A percentile compares a stretch with the other conserved stretches of the same genome.
phyloP scores from a whole-genome alignment of 2,113 vertebrate genomes.

The Rostratula benghalensis region DNA sequence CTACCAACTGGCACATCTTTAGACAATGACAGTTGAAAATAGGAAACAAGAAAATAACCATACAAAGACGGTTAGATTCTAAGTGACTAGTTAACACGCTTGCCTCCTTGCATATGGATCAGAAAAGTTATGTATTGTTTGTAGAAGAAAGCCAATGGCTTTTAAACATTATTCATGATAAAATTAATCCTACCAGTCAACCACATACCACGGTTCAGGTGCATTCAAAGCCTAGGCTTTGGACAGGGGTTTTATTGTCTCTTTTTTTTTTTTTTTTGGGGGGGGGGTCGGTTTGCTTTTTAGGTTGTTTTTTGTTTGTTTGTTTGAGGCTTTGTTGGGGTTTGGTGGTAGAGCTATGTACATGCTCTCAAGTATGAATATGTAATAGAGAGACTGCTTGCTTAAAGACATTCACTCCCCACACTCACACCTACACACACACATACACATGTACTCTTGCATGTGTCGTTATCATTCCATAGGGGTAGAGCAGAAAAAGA shows the following conservation, averaged over 20 bases:
- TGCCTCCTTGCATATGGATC: neutral
- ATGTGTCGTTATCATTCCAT: neutral
- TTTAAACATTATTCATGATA: conserved; percentile 13
- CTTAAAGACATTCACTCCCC: neutral
- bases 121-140: neutral
- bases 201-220: neutral
- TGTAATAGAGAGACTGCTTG: neutral
- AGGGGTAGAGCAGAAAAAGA: neutral
- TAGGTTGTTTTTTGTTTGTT: neutral
- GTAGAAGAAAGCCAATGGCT: neutral
- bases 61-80: neutral
- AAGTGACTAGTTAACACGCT: neutral
- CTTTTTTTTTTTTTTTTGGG: neutral
- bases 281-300: neutral
- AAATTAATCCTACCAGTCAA: conserved; percentile 24
- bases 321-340: neutral
- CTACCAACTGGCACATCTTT: neutral
- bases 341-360: neutral
- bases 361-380: neutral
- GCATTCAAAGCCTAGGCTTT: neutral
- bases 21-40: neutral
- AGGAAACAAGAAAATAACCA: neutral
- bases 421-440: neutral
- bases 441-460: neutral
- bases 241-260: neutral